A percentile compares a stretch with the other conserved stretches of the same genome.
Evolutionary conservation across 2,113 vertebrate species (phyloP).

Genomic region (Zosterops borbonicus): DNA sequence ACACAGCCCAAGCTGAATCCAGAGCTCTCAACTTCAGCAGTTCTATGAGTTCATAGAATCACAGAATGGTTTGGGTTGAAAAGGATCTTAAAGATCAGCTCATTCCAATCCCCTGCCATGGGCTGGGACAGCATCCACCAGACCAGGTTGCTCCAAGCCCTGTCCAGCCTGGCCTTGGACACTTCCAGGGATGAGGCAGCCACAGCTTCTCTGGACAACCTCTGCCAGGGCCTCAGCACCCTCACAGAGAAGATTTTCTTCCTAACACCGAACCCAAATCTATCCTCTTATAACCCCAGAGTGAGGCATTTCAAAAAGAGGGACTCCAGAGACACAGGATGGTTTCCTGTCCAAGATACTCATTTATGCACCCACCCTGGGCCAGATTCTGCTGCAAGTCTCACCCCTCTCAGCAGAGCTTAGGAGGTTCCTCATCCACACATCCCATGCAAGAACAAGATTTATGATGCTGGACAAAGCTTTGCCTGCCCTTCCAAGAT

Average conservation of each 20-base stretch:
- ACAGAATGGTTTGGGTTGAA: neutral
- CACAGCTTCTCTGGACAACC: neutral
- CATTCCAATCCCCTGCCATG: neutral
- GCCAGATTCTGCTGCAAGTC: neutral
- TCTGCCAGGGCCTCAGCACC: neutral
- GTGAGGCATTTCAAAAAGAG: neutral
- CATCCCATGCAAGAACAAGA: neutral
- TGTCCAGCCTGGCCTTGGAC: rapidly evolving
- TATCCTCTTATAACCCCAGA: neutral
- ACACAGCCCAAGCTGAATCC: neutral
- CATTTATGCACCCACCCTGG: neutral
- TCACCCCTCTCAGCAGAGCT: neutral
- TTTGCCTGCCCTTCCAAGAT: neutral
- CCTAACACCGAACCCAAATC: neutral
- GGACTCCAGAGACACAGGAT: neutral
- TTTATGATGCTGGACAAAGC: neutral
- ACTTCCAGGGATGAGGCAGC: neutral
- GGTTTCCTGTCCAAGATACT: neutral
- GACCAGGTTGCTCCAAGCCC: rapidly evolving
- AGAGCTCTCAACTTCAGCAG: neutral
- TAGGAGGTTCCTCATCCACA: neutral
- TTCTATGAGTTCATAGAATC: neutral
- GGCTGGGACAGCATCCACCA: neutral
- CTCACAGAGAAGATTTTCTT: rapidly evolving
- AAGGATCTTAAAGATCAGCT: neutral